These are phyloP conservation scores for Rhinoptilus africanus DNA, from an alignment of 2,113 vertebrate species.

Conservation along the genomic window DNA sequence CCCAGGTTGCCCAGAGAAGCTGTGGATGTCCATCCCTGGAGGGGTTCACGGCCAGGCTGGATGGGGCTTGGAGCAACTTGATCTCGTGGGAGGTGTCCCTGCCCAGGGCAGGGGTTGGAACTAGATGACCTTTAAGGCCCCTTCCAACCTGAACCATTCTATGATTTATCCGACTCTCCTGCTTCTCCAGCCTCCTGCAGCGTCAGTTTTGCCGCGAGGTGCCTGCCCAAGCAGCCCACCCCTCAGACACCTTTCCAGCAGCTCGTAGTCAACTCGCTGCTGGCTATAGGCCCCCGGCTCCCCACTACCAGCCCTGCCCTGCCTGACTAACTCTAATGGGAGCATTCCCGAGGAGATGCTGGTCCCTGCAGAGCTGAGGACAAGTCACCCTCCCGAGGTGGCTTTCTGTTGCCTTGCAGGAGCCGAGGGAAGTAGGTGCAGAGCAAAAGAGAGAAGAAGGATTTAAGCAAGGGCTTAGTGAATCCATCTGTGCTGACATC, in stretches of 20 bases:
- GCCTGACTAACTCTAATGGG: accelerated
- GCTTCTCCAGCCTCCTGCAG: not conserved
- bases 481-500: slow-evolving; percentile 80
- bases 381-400: not conserved
- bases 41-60: too few relatives aligned
- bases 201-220: not conserved
- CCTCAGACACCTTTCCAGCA: not conserved
- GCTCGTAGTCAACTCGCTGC: not conserved
- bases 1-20: too few relatives aligned
- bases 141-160: too few relatives aligned
- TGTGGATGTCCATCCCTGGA: too few relatives aligned
- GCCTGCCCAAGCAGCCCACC: accelerated
- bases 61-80: too few relatives aligned
- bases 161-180: too few relatives aligned
- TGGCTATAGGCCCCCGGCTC: not conserved
- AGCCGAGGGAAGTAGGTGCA: not conserved
- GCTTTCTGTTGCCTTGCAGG: not conserved
- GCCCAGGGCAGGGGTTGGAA: too few relatives aligned
- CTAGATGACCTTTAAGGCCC: too few relatives aligned
- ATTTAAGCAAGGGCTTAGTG: slow-evolving; percentile 43
- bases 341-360: accelerated
- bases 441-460: slow-evolving; percentile 8
- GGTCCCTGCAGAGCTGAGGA: not conserved
- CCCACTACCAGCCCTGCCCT: not conserved
- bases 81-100: too few relatives aligned